phyloP scores from a whole-genome alignment of 2,888 invertebrate genomes.

The Rotaria macrura region DNA sequence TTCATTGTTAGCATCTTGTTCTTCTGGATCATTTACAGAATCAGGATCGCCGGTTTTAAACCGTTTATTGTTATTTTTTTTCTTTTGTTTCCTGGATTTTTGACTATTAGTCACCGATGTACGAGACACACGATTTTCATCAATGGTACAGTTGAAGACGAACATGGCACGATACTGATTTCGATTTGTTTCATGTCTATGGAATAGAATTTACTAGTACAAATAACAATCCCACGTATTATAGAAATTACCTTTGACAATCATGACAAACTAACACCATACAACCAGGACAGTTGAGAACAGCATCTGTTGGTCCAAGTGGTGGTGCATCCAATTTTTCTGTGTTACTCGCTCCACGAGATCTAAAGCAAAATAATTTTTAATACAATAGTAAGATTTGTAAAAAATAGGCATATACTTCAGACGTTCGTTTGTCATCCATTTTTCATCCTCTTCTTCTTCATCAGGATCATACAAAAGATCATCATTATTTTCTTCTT shows the following conservation, averaged over 20 bases:
- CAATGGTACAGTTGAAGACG: slow-evolving; percentile 55
- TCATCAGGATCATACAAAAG: slow-evolving; percentile 55
- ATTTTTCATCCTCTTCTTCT: slow-evolving; percentile 55
- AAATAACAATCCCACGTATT: slow-evolving; percentile 31
- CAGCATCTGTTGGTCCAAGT: slow-evolving; percentile 51
- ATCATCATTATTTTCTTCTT: slow-evolving; percentile 26
- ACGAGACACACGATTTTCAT: slow-evolving; percentile 36
- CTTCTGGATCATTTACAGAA: not conserved
- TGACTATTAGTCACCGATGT: slow-evolving; percentile 20
- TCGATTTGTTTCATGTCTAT: slow-evolving; percentile 53
- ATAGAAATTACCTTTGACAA: slow-evolving; percentile 53
- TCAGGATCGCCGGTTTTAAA: not conserved
- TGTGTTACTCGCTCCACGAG: not conserved
- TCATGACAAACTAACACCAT: slow-evolving; percentile 56
- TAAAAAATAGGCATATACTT: slow-evolving; percentile 38
- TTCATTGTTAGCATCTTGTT: slow-evolving; percentile 39
- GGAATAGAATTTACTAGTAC: not conserved
- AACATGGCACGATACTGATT: slow-evolving; percentile 59
- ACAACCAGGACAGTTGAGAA: slow-evolving; percentile 57
- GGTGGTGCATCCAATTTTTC: not conserved
- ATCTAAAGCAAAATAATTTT: no score
- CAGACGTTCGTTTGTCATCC: slow-evolving; percentile 52
- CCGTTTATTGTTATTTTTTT: slow-evolving; percentile 18
- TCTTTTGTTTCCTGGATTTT: slow-evolving; percentile 30
- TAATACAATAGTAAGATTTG: not conserved